These are phyloP conservation scores for Phrynocephalus guinanensis DNA, from an alignment of 2,797 vertebrate species.

Conservation along the genomic window DNA sequence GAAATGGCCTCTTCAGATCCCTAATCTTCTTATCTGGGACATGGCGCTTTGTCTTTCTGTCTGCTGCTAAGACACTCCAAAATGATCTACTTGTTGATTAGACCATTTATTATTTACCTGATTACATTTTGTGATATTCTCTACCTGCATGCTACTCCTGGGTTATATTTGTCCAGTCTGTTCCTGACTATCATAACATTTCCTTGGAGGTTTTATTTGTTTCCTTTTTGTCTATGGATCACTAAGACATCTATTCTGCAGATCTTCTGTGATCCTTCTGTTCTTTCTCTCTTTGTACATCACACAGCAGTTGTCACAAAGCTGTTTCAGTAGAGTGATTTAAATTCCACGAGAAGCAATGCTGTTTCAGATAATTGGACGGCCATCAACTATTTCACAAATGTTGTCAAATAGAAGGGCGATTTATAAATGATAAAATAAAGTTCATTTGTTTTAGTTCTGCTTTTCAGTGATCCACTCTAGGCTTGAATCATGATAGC, in stretches of 20 bases:
- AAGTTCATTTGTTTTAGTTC: background rate
- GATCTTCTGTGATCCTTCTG: background rate
- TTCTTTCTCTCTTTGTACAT: background rate
- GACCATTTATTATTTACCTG: background rate
- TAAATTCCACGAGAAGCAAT: constrained; percentile 1
- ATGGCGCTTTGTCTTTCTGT: background rate
- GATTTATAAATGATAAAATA: background rate
- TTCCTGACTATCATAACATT: background rate
- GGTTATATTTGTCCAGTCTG: background rate
- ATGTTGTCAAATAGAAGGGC: background rate
- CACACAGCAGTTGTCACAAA: background rate
- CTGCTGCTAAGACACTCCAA: background rate
- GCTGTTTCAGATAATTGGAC: background rate
- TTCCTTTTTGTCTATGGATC: background rate
- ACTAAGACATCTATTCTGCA: background rate
- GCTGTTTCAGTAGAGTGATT: background rate
- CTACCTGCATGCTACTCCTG: too few species aligned
- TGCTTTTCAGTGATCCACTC: background rate
- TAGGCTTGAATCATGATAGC: background rate
- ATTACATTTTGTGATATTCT: background rate
- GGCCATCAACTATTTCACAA: constrained; percentile 9
- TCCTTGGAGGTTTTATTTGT: background rate
- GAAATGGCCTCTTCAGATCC: background rate
- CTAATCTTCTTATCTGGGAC: background rate
- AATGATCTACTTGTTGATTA: background rate